Base-by-base conservation (phyloP, 2,888 invertebrate genomes). In the Cryptocheilus praepositus region DNA sequence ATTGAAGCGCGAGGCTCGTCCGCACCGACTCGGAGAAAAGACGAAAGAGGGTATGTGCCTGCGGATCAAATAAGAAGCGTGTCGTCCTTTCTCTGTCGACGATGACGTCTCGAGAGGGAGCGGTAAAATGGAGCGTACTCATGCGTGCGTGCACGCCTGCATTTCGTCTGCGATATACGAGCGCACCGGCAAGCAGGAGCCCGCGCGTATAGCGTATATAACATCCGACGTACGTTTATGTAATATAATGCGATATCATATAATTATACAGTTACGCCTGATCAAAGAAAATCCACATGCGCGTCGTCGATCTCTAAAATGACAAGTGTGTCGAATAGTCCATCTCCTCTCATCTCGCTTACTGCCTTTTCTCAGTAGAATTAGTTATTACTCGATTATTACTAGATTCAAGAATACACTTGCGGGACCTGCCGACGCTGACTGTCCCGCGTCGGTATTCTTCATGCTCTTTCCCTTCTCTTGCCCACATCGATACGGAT, bases 381-480 rank as follows among this genome's bases (percentile, higher is more conserved):
- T 81, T 81, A 80, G 65, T 80, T 78, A 82, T 81, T 79, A 80
- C 80, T 83, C 81, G 80, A 82, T 86, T 85, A 85, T 83, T 83
- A 83, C 85, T 85, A 83, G 79, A 70, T 64, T 77, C 76, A 81
- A 81, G 82, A 84, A 82, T 86, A 85, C 83, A 80, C 78, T 77
- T 71, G 67, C 73, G 76, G 71, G 76, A 78, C 70, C 70, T 73
- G 62, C 65, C 76, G 71, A 64, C 70, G 64, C 72, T 65, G 70
- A 73, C 69, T 65, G 70, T 66, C 63, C 70, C 59, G 49, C 62
- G 62, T 51, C 64, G 61, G 51, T 55, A 63, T 70, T 69, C 70
- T 56, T 25, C 61, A 36, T 66, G 22, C 55, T 46, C 22, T 18
- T 4, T 3, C 36, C 44, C 67, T 62, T 61, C 53, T 28, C 56